phyloP scores from a whole-genome alignment of 1,140 invertebrate species.

The Zaprionus ghesquierei region DNA sequence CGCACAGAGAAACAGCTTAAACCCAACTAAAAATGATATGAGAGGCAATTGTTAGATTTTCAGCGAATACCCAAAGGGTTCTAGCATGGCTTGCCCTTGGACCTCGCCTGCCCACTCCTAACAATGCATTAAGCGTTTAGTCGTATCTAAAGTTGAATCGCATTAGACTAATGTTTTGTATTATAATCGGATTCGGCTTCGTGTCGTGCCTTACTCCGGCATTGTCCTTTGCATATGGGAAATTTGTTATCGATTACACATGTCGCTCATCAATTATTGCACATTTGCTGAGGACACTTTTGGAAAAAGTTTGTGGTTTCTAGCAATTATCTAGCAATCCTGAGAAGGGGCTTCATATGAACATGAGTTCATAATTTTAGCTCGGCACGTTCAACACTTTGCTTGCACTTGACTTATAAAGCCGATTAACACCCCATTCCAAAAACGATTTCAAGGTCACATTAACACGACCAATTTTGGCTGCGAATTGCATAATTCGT shows the following conservation, averaged over 20 bases:
- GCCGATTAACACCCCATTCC: slow-evolving; percentile 18
- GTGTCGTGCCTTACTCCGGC: background rate
- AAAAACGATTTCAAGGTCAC: slow-evolving; percentile 52
- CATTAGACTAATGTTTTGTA: background rate
- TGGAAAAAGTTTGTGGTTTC: background rate
- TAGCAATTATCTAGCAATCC: background rate
- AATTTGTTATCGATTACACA: background rate
- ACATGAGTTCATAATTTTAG: background rate
- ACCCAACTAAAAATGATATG: background rate
- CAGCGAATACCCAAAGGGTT: background rate
- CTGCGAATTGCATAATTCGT: slow-evolving; percentile 31
- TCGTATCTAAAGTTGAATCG: background rate
- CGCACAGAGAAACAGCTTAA: background rate
- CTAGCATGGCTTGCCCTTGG: background rate
- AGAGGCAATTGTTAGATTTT: background rate
- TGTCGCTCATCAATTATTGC: background rate
- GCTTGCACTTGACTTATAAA: slow-evolving; percentile 13
- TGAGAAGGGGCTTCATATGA: background rate
- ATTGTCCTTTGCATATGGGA: background rate
- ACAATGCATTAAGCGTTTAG: background rate
- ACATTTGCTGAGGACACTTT: background rate
- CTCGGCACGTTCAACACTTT: background rate
- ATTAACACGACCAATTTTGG: slow-evolving; percentile 17
- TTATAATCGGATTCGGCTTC: background rate
- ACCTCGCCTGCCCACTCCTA: background rate